Base-by-base conservation (phyloP, 2,113 vertebrate genomes). In the Pithys albifrons region DNA sequence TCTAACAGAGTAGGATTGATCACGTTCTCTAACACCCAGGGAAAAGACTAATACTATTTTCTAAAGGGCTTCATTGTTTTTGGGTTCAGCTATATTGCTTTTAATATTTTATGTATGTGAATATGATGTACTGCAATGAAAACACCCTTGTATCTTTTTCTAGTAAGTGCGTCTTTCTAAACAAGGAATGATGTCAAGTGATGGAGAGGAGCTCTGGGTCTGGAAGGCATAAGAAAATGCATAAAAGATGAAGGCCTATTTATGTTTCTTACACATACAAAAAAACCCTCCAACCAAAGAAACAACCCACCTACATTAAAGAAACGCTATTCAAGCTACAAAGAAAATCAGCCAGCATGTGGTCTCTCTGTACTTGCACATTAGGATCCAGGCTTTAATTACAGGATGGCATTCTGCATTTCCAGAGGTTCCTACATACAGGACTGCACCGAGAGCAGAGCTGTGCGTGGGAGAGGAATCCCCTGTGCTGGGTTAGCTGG, bases 221-320 rank as follows among this genome's bases (percentile, higher is more conserved):
- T 95, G 72, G 69, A 90, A 97, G 76, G 71, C 93, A 95, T 82
- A 93, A 65, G 81, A 28, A 95, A 95, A 96, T 95, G 76, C 93
- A 95, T 95, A 88, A 93, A 95, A 96, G 85, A 96, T 96, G 76
- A 96, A 92, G 90, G 65, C 80, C 91, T 96, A 96, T 96, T 96
- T 97, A 94, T 91, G 94, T 93, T 94, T 94, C 91, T 92, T 4
- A 4, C 79, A 89, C 0, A 3, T 80, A 71, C 1, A 86, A 62
- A 66, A 92, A 85, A 46, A 1, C 1, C 3, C 7, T 8, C 28
- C 48, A 58, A 66, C 52, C 9, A 41, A 77, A 85, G 91, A 94
- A 76, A 4, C 83, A 91, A 78, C 76, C 76, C 84, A 89, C 92
- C 79, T 93, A 91, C 94, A 66, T 93, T 52, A 95, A 93, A 94